Percentiles rank a stretch among this genome's conserved stretches.
phyloP scores from a whole-genome alignment of 2,113 vertebrate genomes.

The Entosphenus tridentatus region DNA sequence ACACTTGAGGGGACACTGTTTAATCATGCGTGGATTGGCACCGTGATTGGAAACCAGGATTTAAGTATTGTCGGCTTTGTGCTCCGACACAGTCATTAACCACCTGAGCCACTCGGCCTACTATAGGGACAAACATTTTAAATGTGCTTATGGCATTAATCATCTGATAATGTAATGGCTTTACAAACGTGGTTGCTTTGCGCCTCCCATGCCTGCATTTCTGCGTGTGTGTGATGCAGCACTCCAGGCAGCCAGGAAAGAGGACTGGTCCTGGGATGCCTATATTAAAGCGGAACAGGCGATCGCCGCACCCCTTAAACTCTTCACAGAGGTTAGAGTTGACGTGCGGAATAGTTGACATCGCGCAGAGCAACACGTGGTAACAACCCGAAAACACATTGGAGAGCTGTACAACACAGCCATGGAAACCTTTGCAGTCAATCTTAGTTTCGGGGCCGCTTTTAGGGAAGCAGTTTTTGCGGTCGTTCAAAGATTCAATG shows the following conservation, averaged over 20 bases:
- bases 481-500: too few relatives aligned
- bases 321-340: slow-evolving; percentile 69
- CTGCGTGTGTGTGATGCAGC: slow-evolving; percentile 20
- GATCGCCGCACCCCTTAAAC: slow-evolving; percentile 48
- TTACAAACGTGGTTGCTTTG: too few relatives aligned
- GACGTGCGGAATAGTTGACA: neutral
- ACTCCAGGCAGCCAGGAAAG: slow-evolving; percentile 41
- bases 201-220: too few relatives aligned
- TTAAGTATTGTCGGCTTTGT: too few relatives aligned
- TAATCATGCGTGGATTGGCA: too few relatives aligned
- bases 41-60: too few relatives aligned
- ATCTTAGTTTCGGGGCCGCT: neutral
- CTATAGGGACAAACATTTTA: too few relatives aligned
- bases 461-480: neutral
- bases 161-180: too few relatives aligned
- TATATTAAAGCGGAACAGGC: slow-evolving; percentile 74
- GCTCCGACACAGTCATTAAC: too few relatives aligned
- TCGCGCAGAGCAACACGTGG: neutral
- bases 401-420: neutral
- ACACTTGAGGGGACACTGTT: too few relatives aligned
- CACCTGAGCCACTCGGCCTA: too few relatives aligned
- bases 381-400: neutral
- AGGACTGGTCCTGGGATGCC: slow-evolving; percentile 62
- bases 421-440: neutral
- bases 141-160: too few relatives aligned